Evolutionary conservation across 1,140 invertebrate genomes (phyloP).

Genomic region (Panagrolaimus sp.): DNA sequence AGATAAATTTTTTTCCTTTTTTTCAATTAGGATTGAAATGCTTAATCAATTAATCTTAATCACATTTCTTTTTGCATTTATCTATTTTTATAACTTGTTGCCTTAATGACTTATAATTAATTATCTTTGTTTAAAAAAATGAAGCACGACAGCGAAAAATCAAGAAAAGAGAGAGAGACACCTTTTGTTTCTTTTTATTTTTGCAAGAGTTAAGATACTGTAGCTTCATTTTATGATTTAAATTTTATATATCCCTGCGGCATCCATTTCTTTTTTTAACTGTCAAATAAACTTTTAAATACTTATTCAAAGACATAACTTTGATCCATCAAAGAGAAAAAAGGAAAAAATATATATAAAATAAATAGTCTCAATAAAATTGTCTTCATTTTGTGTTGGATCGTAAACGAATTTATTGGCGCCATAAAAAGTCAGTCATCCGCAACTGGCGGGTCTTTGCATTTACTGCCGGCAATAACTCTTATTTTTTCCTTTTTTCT

Average conservation of each 20-base stretch:
- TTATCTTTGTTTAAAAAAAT: no score
- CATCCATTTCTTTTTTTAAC: conserved; percentile 5
- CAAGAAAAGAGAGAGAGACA: no score
- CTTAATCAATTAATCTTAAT: no score
- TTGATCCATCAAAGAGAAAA: background rate
- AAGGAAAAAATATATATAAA: no score
- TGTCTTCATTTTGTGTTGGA: background rate
- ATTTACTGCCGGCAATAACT: conserved; percentile 13
- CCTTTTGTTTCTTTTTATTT: background rate
- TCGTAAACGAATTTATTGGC: conserved; percentile 10
- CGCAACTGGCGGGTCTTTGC: background rate
- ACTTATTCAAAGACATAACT: conserved; percentile 6
- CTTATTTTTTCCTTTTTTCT: background rate
- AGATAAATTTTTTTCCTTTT: no score
- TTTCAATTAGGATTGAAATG: no score
- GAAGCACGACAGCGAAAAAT: no score
- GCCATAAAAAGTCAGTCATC: conserved; percentile 10
- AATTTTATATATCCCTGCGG: background rate
- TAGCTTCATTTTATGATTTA: background rate
- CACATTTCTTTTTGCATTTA: no score
- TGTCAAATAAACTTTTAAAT: background rate
- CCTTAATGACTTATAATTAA: no score
- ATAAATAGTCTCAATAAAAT: conserved; percentile 13
- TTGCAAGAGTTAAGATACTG: background rate
- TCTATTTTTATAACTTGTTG: no score